These are phyloP conservation scores for Leucophora obtusa DNA, from an alignment of 2,888 invertebrate genomes.

Conservation along the genomic window DNA sequence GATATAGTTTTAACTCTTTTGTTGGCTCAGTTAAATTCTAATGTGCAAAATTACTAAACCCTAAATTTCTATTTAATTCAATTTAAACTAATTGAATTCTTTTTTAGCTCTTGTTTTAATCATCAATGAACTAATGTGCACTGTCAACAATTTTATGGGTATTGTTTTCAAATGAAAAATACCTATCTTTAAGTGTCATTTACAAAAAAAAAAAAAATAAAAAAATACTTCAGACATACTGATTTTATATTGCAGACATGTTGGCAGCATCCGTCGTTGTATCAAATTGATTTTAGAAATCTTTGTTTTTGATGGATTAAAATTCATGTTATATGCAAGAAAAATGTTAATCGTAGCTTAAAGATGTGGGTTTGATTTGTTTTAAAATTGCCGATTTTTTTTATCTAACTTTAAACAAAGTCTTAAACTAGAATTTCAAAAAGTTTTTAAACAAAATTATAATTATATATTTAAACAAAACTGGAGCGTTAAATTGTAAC, in stretches of 20 bases:
- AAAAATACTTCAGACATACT: too few relatives aligned
- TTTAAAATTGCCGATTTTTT: constrained; percentile 21
- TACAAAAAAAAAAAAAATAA: neutral
- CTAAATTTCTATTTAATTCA: too few relatives aligned
- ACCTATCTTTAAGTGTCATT: constrained; percentile 17
- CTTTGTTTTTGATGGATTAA: constrained; percentile 8
- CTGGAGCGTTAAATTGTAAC: constrained; percentile 38
- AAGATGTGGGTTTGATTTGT: constrained; percentile 45
- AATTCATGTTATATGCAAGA: neutral
- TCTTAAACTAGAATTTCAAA: constrained; percentile 17
- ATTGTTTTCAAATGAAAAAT: constrained; percentile 1
- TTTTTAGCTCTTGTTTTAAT: too few relatives aligned
- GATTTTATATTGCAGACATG: constrained; percentile 49
- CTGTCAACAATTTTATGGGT: neutral
- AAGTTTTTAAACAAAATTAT: neutral
- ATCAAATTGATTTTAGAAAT: constrained; percentile 29
- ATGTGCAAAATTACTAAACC: too few relatives aligned
- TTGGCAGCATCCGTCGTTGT: constrained; percentile 58
- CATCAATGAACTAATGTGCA: neutral
- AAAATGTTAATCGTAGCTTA: constrained; percentile 16
- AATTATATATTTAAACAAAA: constrained; percentile 17
- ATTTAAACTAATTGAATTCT: too few relatives aligned
- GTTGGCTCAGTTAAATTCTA: too few relatives aligned
- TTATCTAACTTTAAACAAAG: constrained; percentile 4
- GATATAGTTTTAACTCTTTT: too few relatives aligned